Conservation (phyloP, 2,113 vertebrate genomes). For the Alligator sinensis region DNA sequence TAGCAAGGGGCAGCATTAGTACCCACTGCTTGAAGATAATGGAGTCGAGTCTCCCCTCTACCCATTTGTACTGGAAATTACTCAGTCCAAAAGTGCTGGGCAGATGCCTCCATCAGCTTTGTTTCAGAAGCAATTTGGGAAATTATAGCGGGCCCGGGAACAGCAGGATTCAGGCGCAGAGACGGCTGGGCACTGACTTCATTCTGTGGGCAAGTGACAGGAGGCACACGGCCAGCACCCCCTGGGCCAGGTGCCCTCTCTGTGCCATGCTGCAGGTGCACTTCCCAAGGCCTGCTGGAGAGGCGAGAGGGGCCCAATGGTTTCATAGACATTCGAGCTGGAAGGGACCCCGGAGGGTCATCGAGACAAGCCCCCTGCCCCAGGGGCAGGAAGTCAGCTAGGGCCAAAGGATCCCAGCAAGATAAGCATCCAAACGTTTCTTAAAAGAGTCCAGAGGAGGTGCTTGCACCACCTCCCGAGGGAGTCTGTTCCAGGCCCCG, state of each 20-base stretch:
- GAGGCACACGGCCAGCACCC: neutral
- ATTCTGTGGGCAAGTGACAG: neutral
- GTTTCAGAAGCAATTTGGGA: neutral
- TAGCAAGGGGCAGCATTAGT: neutral
- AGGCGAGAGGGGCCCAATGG: neutral
- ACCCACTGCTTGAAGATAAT: neutral
- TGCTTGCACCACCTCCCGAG: no score
- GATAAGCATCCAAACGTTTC: no score
- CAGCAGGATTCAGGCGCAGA: neutral
- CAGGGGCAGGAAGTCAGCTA: no score
- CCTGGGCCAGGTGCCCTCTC: neutral
- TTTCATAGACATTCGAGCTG: no score
- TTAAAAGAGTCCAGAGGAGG: no score
- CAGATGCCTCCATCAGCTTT: neutral
- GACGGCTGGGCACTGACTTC: neutral
- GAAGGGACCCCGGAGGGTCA: no score
- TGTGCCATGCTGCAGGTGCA: neutral
- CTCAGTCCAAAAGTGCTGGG: neutral
- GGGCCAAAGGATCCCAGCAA: no score
- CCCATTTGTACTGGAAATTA: neutral
- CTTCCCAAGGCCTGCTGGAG: neutral
- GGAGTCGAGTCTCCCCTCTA: neutral
- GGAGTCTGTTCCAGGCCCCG: no score
- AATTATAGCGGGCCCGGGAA: neutral
- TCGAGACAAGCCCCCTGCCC: no score